These are phyloP conservation scores for Eurytoma californica DNA, from an alignment of 2,888 invertebrate genomes.

Conservation along the genomic window DNA sequence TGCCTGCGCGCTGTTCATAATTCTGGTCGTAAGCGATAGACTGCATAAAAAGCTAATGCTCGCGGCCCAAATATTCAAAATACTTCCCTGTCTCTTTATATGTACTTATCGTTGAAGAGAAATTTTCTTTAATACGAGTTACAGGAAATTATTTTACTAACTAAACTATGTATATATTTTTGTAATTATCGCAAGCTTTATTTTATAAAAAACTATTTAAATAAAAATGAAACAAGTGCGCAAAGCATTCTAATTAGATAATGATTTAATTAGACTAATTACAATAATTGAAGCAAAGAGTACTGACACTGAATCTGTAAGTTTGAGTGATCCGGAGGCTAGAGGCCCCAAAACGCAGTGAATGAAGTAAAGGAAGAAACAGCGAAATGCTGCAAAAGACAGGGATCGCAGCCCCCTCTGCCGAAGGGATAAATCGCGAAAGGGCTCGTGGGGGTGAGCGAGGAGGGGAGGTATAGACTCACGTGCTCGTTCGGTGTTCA, in stretches of 20 bases:
- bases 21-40: slow-evolving; percentile 51
- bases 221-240: too few species aligned
- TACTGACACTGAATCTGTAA: background rate
- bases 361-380: slow-evolving; percentile 4
- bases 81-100: slow-evolving; percentile 16
- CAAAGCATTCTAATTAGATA: too few species aligned
- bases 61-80: slow-evolving; percentile 54
- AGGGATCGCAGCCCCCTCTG: slow-evolving; percentile 7
- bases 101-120: too few species aligned
- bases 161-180: too few species aligned
- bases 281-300: too few species aligned
- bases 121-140: too few species aligned
- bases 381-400: background rate
- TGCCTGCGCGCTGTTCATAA: slow-evolving; percentile 34
- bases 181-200: too few species aligned
- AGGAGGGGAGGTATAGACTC: slow-evolving; percentile 13
- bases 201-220: too few species aligned
- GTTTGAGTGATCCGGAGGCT: too few species aligned
- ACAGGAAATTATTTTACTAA: too few species aligned
- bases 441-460: background rate
- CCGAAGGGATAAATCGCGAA: background rate
- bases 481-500: slow-evolving; percentile 61
- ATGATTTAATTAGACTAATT: too few species aligned
- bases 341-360: background rate
- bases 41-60: slow-evolving; percentile 66